Evolutionary conservation across 2,113 vertebrate genomes (phyloP), one percentile per base, ranked within the genome.

Genomic region (Lagopus leucura): DNA sequence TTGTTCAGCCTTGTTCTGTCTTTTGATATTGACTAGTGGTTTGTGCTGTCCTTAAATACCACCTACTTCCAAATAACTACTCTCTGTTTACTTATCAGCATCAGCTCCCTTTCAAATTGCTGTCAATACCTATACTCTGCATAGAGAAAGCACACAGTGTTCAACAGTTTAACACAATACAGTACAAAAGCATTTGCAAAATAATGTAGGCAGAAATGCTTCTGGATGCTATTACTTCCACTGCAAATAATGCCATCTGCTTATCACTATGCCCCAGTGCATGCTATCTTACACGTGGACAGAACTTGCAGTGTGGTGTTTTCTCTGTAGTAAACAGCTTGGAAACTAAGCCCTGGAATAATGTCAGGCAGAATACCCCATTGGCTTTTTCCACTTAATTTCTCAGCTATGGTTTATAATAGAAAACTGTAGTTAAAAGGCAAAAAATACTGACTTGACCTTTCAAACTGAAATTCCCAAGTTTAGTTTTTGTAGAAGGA

Each of bases 221-320:
- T 93, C 74, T 89, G 83, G 83, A 90, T 95, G 81, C 66, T 95
- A 89, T 97, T 95, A 92, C 75, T 96, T 96, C 86, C 92, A 94
- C 88, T 92, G 85, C 91, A 96, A 95, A 94, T 91, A 95, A 95
- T 86, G 55, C 93, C 95, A 96, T 96, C 97, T 97, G 95, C 81
- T 94, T 94, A 93, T 93, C 92, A 90, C 88, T 93, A 93, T 92
- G 89, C 88, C 73, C 88, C 78, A 90, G 88, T 94, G 82, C 67
- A 74, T 93, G 70, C 66, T 82, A 67, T 93, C 91, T 90, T 94
- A 86, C 60, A 47, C 75, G 92, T 92, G 90, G 92, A 92, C 74
- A 93, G 66, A 88, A 84, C 79, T 89, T 88, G 63, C 91, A 90
- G 82, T 57, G 76, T 80, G 47, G 13, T 94, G 74, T 43, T 91